Evolutionary conservation across 2,797 vertebrate genomes (phyloP).

Genomic region (Hafferia zeledoni): DNA sequence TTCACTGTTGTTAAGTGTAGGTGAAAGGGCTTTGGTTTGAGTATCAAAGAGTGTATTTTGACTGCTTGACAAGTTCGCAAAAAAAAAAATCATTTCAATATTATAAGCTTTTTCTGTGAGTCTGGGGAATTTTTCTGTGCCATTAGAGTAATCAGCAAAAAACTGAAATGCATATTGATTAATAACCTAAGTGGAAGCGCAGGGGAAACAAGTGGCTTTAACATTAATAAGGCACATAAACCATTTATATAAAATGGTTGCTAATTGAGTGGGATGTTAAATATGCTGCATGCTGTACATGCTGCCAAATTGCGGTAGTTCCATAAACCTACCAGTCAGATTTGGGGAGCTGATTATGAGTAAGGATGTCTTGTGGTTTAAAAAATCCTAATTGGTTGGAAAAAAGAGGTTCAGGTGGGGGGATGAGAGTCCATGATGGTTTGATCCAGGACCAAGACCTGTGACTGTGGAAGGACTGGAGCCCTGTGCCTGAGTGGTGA

Average conservation of each 20-base stretch:
- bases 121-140: slow-evolving; percentile 23
- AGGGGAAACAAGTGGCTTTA: slow-evolving; percentile 45
- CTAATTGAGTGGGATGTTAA: slow-evolving; percentile 45
- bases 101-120: slow-evolving; percentile 2
- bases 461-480: background rate
- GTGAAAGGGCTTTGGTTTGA: slow-evolving; percentile 50
- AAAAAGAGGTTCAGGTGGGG: background rate
- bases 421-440: background rate
- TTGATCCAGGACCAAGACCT: background rate
- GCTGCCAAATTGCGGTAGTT: background rate
- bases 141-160: slow-evolving; percentile 24
- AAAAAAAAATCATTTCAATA: background rate
- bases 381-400: background rate
- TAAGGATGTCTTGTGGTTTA: background rate
- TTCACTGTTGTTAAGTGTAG: slow-evolving; percentile 36
- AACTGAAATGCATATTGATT: slow-evolving; percentile 23
- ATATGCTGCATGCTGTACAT: background rate
- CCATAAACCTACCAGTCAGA: background rate
- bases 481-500: background rate
- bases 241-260: background rate
- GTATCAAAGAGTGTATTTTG: slow-evolving; percentile 55
- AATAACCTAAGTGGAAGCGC: slow-evolving; percentile 22
- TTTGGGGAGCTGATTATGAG: accelerated
- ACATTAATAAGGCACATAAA: slow-evolving; percentile 62
- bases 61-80: background rate